Evolutionary conservation across 2,888 invertebrate species (phyloP).

Genomic region (Tipula unca): DNA sequence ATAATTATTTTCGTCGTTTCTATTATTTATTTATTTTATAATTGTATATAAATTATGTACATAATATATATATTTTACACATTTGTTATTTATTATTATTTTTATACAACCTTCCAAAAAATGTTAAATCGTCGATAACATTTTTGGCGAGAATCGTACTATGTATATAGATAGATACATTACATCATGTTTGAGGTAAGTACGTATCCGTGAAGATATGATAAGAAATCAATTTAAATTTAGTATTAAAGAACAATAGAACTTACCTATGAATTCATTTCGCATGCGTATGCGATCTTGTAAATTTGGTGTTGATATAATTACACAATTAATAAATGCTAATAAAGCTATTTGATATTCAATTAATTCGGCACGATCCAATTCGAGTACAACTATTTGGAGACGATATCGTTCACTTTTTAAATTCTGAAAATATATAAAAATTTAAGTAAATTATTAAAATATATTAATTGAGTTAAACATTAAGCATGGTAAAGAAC

Average conservation of each 20-base stretch:
- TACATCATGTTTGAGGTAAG: background rate
- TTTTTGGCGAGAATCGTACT: background rate
- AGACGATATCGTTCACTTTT: constrained; percentile 86
- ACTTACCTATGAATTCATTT: constrained; percentile 90
- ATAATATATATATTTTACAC: too few species aligned
- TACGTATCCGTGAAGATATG: background rate
- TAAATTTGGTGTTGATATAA: constrained; percentile 79
- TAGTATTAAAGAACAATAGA: background rate
- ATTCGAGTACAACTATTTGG: constrained; percentile 78
- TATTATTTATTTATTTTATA: background rate
- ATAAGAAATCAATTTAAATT: background rate
- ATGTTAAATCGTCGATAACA: background rate
- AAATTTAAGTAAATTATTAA: constrained; percentile 20
- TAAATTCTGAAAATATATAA: constrained; percentile 52
- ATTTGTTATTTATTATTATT: background rate
- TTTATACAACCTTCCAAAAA: background rate
- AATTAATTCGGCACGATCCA: constrained; percentile 67
- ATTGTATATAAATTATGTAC: too few species aligned
- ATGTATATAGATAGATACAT: background rate
- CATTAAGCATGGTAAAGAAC: too few species aligned
- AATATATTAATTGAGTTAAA: background rate
- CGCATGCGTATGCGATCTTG: constrained; percentile 81
- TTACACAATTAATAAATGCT: constrained; percentile 92
- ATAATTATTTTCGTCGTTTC: background rate
- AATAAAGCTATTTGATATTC: constrained; percentile 89